Evolutionary conservation across 2,113 vertebrate species (phyloP).

Genomic region (Neopipo cinnamomea): DNA sequence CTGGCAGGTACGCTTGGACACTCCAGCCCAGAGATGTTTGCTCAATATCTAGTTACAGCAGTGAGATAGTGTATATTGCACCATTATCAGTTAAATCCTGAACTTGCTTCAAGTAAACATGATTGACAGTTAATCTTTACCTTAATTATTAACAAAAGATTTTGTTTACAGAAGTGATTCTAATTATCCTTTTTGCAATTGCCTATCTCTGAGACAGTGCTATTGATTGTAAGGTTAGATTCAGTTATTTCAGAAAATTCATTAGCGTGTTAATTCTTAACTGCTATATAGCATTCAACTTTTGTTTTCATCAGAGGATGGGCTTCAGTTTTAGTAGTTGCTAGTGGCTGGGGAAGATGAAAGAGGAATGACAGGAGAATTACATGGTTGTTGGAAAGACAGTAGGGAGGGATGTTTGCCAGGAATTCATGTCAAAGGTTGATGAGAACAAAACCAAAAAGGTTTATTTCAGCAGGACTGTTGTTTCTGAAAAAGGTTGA

Average conservation of each 20-base stretch:
- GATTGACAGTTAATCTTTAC: conserved; percentile 47
- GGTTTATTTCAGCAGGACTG: neutral
- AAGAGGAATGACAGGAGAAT: neutral
- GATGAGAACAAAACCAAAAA: neutral
- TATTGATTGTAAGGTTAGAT: conserved; percentile 41
- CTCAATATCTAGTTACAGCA: neutral
- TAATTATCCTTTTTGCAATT: conserved; percentile 27
- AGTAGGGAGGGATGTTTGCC: neutral
- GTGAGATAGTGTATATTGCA: neutral
- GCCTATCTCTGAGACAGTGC: neutral
- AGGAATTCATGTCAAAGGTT: neutral
- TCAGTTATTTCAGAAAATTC: conserved; percentile 48
- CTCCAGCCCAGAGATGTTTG: neutral
- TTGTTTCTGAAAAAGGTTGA: neutral
- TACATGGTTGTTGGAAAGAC: neutral
- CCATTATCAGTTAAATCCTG: neutral
- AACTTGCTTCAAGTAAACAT: conserved; percentile 12
- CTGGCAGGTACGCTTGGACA: neutral
- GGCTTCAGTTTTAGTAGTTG: neutral
- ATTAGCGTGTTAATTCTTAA: conserved; percentile 36
- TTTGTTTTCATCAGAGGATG: neutral
- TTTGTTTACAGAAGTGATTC: conserved; percentile 51
- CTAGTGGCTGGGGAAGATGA: neutral
- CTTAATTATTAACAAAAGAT: conserved; percentile 49
- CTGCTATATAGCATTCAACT: neutral